These are phyloP conservation scores for Conchocele bisecta DNA, from an alignment of 2,888 invertebrate species.

Conservation along the genomic window DNA sequence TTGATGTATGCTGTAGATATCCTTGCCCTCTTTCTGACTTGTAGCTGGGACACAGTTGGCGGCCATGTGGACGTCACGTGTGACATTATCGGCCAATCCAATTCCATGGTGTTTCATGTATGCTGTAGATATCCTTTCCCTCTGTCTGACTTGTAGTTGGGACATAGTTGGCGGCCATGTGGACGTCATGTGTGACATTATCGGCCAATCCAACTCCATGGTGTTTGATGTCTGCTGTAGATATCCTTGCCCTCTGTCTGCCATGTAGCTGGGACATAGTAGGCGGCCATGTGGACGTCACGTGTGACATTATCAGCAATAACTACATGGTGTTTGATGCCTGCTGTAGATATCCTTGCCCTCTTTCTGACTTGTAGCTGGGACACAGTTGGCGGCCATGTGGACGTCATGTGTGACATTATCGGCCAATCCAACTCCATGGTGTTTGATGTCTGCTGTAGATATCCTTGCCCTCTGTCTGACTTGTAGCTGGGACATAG, in stretches of 20 bases:
- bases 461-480: too few relatives aligned
- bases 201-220: constrained; percentile 70
- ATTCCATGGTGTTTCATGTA: constrained; percentile 73
- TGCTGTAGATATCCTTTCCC: too few relatives aligned
- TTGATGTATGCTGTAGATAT: too few relatives aligned
- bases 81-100: constrained; percentile 71
- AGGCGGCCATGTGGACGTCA: constrained; percentile 73
- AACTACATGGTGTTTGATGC: constrained; percentile 73
- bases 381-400: constrained; percentile 72
- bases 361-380: too few relatives aligned
- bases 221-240: constrained; percentile 74
- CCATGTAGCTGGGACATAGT: constrained; percentile 78
- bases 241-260: too few relatives aligned
- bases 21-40: too few relatives aligned
- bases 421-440: constrained; percentile 70
- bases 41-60: constrained; percentile 78
- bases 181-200: constrained; percentile 74
- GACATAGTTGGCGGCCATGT: constrained; percentile 71
- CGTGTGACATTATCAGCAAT: constrained; percentile 74
- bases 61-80: constrained; percentile 75
- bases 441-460: constrained; percentile 73
- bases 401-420: constrained; percentile 75
- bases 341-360: too few relatives aligned
- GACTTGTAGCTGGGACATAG: constrained; percentile 74
- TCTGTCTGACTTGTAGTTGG: too few relatives aligned